These are phyloP conservation scores for Barypeithes pellucidus DNA, from an alignment of 2,888 invertebrate species.

Conservation along the genomic window DNA sequence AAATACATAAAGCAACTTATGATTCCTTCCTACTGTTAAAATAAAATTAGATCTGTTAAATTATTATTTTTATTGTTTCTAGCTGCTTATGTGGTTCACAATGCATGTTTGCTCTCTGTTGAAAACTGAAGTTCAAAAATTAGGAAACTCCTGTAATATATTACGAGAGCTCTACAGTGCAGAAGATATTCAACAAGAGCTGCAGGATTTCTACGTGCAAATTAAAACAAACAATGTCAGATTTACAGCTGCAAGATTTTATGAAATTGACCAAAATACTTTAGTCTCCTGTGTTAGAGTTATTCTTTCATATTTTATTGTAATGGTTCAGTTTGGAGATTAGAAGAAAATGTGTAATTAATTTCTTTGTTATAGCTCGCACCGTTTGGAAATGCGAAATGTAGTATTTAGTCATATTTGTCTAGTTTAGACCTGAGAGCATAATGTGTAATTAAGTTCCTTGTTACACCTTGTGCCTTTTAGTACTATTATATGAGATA, in stretches of 20 bases:
- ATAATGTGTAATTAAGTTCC: no score
- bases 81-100: constrained; percentile 27
- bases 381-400: no score
- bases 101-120: constrained; percentile 9
- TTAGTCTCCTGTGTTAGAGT: constrained; percentile 17
- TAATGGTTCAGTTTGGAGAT: constrained; percentile 22
- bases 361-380: no score
- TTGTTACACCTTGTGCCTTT: no score
- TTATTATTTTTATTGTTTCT: neutral
- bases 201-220: constrained; percentile 21
- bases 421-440: no score
- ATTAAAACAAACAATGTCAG: constrained; percentile 6
- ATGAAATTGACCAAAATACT: constrained; percentile 12
- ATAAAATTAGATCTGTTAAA: neutral
- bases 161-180: neutral
- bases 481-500: no score
- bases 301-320: constrained; percentile 31
- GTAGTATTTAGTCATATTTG: no score
- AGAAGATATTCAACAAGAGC: neutral
- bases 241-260: constrained; percentile 26
- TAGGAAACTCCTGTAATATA: neutral
- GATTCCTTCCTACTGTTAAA: no score
- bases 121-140: neutral
- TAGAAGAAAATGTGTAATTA: neutral
- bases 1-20: no score